Conservation (phyloP, 1,140 invertebrate species). For the Brachionus rubens region DNA sequence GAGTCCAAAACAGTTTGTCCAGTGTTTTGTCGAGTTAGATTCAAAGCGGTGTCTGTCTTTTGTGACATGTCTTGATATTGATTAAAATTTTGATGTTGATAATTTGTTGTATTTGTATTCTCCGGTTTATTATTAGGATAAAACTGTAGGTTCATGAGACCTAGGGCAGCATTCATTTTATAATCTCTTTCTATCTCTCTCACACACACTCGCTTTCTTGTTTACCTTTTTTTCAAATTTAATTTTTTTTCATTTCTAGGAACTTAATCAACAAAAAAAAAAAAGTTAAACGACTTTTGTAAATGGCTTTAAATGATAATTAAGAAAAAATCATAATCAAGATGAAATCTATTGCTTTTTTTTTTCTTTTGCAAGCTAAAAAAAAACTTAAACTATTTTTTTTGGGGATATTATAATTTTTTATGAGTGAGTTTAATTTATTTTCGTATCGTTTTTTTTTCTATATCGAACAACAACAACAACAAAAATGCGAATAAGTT, state of each 20-base stretch:
- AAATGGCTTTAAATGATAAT: too few species aligned
- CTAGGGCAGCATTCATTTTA: conserved; percentile 25
- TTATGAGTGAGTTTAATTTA: conserved; percentile 43
- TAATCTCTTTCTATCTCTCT: background rate
- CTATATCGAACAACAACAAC: background rate
- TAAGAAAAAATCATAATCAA: too few species aligned
- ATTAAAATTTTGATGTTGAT: background rate
- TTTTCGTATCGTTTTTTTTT: conserved; percentile 10
- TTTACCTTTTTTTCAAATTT: too few species aligned
- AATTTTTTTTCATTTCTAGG: too few species aligned
- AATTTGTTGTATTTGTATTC: background rate
- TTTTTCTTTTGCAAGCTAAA: background rate
- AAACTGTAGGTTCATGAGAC: conserved; percentile 32
- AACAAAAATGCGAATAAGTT: background rate
- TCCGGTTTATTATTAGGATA: background rate
- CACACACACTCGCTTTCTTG: too few species aligned
- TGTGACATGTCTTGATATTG: background rate
- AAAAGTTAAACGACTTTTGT: background rate
- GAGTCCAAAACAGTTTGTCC: background rate
- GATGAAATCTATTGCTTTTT: too few species aligned
- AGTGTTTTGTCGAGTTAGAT: background rate
- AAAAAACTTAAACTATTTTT: conserved; percentile 21
- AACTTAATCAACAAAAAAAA: too few species aligned
- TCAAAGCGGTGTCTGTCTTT: background rate
- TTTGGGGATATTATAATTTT: conserved; percentile 41